Evolutionary conservation across 2,113 vertebrate genomes (phyloP).

Genomic region (Gnathonemus echidnorhynchus): DNA sequence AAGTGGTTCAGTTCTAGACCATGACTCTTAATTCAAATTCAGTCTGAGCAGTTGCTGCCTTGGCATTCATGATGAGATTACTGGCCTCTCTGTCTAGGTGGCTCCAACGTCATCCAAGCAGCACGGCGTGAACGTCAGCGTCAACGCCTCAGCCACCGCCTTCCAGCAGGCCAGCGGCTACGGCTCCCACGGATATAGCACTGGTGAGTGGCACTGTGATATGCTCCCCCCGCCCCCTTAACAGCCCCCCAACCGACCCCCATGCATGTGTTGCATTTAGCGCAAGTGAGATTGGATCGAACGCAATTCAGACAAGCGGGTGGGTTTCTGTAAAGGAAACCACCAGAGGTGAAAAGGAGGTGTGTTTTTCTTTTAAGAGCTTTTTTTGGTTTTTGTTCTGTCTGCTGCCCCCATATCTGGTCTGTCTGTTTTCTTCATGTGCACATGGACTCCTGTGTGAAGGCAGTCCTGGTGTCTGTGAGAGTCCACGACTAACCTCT

Average conservation of each 20-base stretch:
- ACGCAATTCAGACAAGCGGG: neutral
- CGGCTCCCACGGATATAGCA: slow-evolving; percentile 90
- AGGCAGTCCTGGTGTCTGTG: neutral
- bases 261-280: neutral
- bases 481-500: neutral
- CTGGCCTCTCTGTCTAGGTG: slow-evolving; percentile 59
- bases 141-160: slow-evolving; percentile 87
- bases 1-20: neutral
- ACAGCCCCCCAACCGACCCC: neutral
- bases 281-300: neutral
- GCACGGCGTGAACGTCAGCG: slow-evolving; percentile 94
- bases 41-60: neutral
- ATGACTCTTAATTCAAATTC: neutral
- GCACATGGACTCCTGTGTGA: neutral
- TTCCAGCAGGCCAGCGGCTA: slow-evolving; percentile 96
- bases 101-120: slow-evolving; percentile 97
- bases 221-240: neutral
- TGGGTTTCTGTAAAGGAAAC: neutral
- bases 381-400: neutral
- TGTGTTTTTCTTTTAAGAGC: neutral
- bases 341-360: neutral
- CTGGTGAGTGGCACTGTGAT: slow-evolving; percentile 62
- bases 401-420: neutral
- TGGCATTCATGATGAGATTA: too few species aligned
- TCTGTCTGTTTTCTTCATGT: neutral